A percentile compares a stretch with the other conserved stretches of the same genome.
Conservation (phyloP, 2,797 vertebrate genomes). For the Myotis findleyi region DNA sequence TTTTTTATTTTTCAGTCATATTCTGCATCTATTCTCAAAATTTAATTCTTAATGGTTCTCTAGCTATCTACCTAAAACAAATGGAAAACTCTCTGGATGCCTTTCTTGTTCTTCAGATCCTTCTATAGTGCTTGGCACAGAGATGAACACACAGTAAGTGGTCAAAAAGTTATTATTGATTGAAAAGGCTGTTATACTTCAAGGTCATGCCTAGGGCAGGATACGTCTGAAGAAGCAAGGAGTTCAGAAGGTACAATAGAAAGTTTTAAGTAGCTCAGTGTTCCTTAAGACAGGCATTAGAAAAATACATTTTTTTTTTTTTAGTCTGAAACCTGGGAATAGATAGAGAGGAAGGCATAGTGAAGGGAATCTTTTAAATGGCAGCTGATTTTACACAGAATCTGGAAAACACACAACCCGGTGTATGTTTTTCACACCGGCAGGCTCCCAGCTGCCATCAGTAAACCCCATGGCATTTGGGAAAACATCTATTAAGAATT, state of each 20-base stretch:
- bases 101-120: neutral
- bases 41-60: constrained; percentile 35
- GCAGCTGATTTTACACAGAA: constrained; percentile 6
- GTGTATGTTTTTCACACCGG: neutral
- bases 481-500: constrained; percentile 44
- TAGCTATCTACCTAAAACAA: constrained; percentile 6
- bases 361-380: constrained; percentile 27
- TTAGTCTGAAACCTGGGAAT: neutral
- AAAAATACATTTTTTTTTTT: neutral
- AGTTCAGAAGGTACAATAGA: neutral
- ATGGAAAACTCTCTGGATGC: neutral
- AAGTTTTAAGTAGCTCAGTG: neutral
- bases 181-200: neutral
- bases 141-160: neutral
- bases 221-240: neutral
- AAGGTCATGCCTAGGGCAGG: constrained; percentile 7
- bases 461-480: neutral
- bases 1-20: neutral
- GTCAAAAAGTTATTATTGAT: neutral
- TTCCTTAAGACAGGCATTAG: neutral
- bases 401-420: neutral
- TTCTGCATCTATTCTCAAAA: constrained; percentile 9
- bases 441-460: neutral
- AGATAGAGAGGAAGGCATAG: neutral
- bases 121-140: neutral